phyloP scores from a whole-genome alignment of 2,113 vertebrate genomes.

The Tichodroma muraria region DNA sequence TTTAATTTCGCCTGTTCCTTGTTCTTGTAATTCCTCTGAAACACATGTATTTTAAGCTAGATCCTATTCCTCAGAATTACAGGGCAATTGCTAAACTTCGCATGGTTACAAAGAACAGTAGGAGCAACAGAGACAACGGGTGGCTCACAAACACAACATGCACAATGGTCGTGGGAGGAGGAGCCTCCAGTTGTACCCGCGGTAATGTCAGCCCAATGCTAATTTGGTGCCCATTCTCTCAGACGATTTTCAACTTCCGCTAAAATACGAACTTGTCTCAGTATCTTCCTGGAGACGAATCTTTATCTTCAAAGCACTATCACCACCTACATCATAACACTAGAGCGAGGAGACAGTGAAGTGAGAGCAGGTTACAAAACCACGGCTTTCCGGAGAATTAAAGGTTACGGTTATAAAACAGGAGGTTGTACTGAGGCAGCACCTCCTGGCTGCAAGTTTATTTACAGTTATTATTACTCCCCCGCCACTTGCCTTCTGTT shows the following conservation, averaged over 20 bases:
- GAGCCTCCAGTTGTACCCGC: neutral
- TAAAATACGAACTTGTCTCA: neutral
- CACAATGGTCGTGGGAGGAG: neutral
- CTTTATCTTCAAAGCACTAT: neutral
- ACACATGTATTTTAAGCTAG: neutral
- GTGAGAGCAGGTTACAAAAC: neutral
- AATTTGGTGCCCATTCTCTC: neutral
- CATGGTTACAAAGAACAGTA: neutral
- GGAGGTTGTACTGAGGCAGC: neutral
- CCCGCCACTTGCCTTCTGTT: slow-evolving; percentile 70
- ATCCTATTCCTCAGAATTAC: neutral
- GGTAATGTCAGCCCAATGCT: neutral
- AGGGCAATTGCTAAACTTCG: neutral
- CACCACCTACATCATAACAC: neutral
- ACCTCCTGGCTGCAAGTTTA: neutral
- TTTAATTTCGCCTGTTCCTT: neutral
- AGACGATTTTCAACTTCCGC: neutral
- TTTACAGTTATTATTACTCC: neutral
- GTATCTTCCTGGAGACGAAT: neutral
- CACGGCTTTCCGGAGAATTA: neutral
- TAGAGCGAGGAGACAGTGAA: neutral
- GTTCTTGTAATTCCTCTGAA: neutral
- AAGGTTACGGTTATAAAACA: neutral
- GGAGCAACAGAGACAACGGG: neutral
- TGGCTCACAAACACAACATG: neutral